Evolutionary conservation across 37 sponge, comb jelly and placozoan genomes (phyloP), one percentile per base, ranked within the genome.

Genomic region (Ianthella basta): DNA sequence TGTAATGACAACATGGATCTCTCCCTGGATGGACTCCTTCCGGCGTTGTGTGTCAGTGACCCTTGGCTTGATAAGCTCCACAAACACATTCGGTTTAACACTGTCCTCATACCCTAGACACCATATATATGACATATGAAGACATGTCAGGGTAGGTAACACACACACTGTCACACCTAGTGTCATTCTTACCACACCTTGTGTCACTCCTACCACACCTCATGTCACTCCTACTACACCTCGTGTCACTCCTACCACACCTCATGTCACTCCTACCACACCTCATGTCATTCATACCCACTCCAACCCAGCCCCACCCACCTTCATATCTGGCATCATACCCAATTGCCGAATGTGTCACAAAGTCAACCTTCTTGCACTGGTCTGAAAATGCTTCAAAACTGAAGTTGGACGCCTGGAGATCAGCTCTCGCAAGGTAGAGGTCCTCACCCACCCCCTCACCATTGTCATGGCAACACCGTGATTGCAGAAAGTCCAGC

Each of bases 271-370:
- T 10, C 50, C 3, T 8, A 44, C 50, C 50, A 44, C 50, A n/a
- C n/a, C n/a, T n/a, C n/a, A n/a, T 44, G 8, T 44, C 3, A 44
- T 3, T 8, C 50, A 3, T 8, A 44, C 50, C 50, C 50, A 44
- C 50, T 10, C 3, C 50, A 3, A 44, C 50, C 8, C 3, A 44
- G 50, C 38, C 21, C 23, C 36, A 33, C 38, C 24, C 56, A 95
- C 95, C 87, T 84, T 86, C 84, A 35, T 93, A 92, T 88, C 96
- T 81, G 0, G 88, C 91, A 70, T 96, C 96, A 83, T 96, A 84
- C 12, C 95, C 96, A 66, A 91, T 85, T 24, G 94, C 87, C 63
- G 92, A 70, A n/a, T 86, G 87, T 27, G 80, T 78, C 35, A 84
- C 74, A 81, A 96, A 79, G 83, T 96, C 88, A 23, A 96, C 92